Percentiles rank a stretch among this genome's conserved stretches.
These are phyloP conservation scores for Ephialtes manifestator DNA, from an alignment of 2,888 invertebrate genomes.

Conservation along the genomic window DNA sequence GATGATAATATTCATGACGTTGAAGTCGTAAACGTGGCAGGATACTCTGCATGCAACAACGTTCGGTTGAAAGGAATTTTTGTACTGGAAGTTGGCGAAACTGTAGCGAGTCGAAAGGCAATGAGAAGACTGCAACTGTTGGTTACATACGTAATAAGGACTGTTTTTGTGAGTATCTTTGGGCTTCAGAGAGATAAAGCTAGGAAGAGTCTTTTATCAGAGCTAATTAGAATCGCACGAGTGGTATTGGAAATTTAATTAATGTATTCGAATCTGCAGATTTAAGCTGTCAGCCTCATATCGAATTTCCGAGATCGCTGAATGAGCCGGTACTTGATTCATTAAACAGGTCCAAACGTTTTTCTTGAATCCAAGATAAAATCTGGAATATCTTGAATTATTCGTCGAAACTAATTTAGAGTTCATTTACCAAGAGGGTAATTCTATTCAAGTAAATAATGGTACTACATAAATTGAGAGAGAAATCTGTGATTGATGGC, in stretches of 20 bases:
- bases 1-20: slow-evolving; percentile 61
- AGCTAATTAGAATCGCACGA: slow-evolving; percentile 46
- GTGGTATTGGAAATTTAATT: slow-evolving; percentile 38
- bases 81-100: slow-evolving; percentile 4
- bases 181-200: background rate
- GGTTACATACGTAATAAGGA: slow-evolving; percentile 46
- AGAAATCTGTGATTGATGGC: too few species aligned
- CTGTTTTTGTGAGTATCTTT: slow-evolving; percentile 20
- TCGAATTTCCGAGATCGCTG: slow-evolving; percentile 5
- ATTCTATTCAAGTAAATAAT: background rate
- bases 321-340: background rate
- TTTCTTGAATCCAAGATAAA: background rate
- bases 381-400: background rate
- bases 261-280: slow-evolving; percentile 45
- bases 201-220: slow-evolving; percentile 5
- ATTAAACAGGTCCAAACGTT: background rate
- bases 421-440: background rate
- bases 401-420: background rate
- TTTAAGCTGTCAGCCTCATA: slow-evolving; percentile 41
- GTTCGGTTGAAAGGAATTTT: slow-evolving; percentile 14
- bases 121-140: slow-evolving; percentile 24
- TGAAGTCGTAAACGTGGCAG: slow-evolving; percentile 45
- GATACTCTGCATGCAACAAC: slow-evolving; percentile 23
- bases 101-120: background rate
- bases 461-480: background rate